Evolutionary conservation across 2,797 vertebrate genomes (phyloP).

Genomic region (Trachops cirrhosus): DNA sequence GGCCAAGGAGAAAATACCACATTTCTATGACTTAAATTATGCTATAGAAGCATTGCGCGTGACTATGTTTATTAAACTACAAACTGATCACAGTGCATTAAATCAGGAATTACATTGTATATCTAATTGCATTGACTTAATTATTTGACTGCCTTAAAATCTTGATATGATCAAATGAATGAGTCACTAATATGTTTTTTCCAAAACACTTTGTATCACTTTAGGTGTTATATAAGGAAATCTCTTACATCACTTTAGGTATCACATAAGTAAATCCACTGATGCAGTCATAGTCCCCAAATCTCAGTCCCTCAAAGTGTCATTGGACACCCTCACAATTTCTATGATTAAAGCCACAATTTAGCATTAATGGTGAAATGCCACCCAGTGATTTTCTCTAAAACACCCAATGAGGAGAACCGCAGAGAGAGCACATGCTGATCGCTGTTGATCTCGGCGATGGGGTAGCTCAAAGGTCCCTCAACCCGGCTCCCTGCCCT

Average conservation of each 20-base stretch:
- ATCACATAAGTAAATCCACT: neutral
- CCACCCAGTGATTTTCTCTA: neutral
- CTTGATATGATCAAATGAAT: neutral
- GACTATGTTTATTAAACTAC: neutral
- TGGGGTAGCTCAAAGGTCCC: accelerated
- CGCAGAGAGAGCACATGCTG: accelerated
- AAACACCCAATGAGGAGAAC: neutral
- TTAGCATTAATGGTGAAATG: neutral
- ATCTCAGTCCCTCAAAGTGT: neutral
- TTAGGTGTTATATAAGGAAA: neutral
- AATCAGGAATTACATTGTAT: neutral
- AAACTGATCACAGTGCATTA: neutral
- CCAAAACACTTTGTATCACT: neutral
- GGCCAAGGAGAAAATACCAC: neutral
- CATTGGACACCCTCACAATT: neutral
- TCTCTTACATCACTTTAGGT: neutral
- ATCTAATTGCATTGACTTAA: neutral
- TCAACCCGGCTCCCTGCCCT: neutral
- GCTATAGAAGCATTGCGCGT: neutral
- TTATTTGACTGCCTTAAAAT: neutral
- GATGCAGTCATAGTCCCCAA: neutral
- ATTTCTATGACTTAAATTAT: neutral
- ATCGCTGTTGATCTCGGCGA: neutral
- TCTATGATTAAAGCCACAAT: neutral
- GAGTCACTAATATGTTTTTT: neutral